A percentile compares a stretch with the other conserved stretches of the same genome.
phyloP scores from a whole-genome alignment of 2,797 vertebrate genomes.

The Bradypodion pumilum region DNA sequence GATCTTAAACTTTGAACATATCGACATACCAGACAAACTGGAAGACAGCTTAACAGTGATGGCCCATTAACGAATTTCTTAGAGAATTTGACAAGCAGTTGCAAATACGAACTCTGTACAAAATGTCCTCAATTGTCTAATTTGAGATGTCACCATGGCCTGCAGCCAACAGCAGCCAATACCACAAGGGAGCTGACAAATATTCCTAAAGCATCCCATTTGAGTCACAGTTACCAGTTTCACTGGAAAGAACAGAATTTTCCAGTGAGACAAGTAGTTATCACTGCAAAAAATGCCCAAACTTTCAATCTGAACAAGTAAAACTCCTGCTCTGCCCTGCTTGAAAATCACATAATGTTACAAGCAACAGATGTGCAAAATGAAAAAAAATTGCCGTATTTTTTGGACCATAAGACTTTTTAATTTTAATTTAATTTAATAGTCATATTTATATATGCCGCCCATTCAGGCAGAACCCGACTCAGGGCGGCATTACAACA shows the following conservation, averaged over 20 bases:
- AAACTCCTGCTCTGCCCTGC: background rate
- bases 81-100: slow-evolving; percentile 8
- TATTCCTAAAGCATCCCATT: background rate
- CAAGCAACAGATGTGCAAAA: background rate
- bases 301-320: background rate
- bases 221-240: background rate
- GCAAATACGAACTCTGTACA: background rate
- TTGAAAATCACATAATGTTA: slow-evolving; percentile 15
- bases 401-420: too few relatives aligned
- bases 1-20: background rate
- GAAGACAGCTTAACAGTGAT: background rate
- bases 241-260: background rate
- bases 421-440: too few relatives aligned
- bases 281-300: background rate
- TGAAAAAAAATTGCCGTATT: too few relatives aligned
- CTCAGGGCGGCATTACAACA: too few relatives aligned
- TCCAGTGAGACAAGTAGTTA: background rate
- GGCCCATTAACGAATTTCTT: slow-evolving; percentile 18
- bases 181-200: slow-evolving; percentile 7
- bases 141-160: slow-evolving; percentile 1
- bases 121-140: background rate
- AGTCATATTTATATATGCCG: too few relatives aligned
- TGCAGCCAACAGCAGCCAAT: background rate
- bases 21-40: slow-evolving; percentile 12
- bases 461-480: too few relatives aligned